Conservation (phyloP, 1,140 invertebrate genomes). For the Trachelipus rathkii region DNA sequence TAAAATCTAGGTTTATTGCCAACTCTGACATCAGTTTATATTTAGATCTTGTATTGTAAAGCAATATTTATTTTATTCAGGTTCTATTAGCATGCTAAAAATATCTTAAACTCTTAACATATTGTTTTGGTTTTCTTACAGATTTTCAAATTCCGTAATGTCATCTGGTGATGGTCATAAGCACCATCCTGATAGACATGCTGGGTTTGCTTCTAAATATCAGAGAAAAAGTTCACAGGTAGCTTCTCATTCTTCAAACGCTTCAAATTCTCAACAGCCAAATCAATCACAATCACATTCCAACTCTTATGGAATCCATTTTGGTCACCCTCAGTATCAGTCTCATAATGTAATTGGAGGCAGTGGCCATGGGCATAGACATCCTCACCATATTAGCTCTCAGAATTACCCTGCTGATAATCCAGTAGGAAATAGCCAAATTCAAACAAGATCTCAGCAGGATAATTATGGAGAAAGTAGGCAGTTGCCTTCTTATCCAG, state of each 20-base stretch:
- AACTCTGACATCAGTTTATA: too few species aligned
- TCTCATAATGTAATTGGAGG: not conserved
- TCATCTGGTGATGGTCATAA: not conserved
- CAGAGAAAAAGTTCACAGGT: not conserved
- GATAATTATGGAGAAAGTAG: not conserved
- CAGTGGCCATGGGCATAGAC: not conserved
- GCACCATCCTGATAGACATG: not conserved
- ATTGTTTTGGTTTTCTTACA: too few species aligned
- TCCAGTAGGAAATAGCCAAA: not conserved
- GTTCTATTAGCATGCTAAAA: too few species aligned
- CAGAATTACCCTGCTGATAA: not conserved
- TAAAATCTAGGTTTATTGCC: too few species aligned
- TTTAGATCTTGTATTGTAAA: too few species aligned
- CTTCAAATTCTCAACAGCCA: not conserved
- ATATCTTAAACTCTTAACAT: too few species aligned
- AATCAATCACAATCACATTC: not conserved
- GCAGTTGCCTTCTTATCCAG: not conserved
- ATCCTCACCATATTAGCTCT: not conserved
- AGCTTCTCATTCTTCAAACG: not conserved
- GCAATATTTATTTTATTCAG: too few species aligned
- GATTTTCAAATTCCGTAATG: not conserved
- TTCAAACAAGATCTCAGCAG: not conserved
- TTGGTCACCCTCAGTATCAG: not conserved
- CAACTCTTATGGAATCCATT: slow-evolving; percentile 1
- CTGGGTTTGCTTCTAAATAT: not conserved